Evolutionary conservation across 2,888 invertebrate genomes (phyloP), one percentile per base, ranked within the genome.

Genomic region (Troilus luridus): DNA sequence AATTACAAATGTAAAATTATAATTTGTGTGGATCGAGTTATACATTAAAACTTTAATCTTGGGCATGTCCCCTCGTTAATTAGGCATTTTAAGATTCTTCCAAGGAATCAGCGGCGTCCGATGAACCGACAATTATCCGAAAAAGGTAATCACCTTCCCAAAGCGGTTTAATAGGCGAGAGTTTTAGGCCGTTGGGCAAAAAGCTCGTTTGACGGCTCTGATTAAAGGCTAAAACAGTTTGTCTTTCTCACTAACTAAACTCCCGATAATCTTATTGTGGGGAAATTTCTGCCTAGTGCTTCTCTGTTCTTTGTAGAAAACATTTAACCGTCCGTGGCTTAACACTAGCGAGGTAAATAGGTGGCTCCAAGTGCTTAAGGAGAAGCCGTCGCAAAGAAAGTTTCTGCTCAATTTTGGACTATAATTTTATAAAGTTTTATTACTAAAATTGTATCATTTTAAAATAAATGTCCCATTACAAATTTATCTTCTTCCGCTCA

Each of bases 221-320:
- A 77, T 77, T 77, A 77, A 77, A 77, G 72, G 41, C 41, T 77
- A 27, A 77, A 77, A 41, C 72, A 17, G 72, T 77, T 77, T 77
- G 72, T 41, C 72, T 77, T 77, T 19, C 41, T 19, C 72, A 77
- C 27, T 77, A 77, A 77, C 41, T 77, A 17, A 77, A 77, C 27
- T 77, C 17, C 14, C 58, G n/a, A 88, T 88, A 58, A 88, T 60
- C 60, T 27, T 88, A 58, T 60, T 58, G 58, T 88, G n/a, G 58
- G 54, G 41, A 17, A 88, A 88, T 27, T 59, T 8, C 58, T 88
- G 17, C 21, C 27, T 77, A 88, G 88, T 90, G 90, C 88, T 56
- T 21, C 88, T 88, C 56, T 88, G 7, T 58, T 10, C 60, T 88
- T 88, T 88, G 58, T 58, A 19, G 88, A 88, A 77, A 77, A 77